These are phyloP conservation scores for Ammospiza nelsoni DNA, from an alignment of 2,113 vertebrate species.

Conservation along the genomic window DNA sequence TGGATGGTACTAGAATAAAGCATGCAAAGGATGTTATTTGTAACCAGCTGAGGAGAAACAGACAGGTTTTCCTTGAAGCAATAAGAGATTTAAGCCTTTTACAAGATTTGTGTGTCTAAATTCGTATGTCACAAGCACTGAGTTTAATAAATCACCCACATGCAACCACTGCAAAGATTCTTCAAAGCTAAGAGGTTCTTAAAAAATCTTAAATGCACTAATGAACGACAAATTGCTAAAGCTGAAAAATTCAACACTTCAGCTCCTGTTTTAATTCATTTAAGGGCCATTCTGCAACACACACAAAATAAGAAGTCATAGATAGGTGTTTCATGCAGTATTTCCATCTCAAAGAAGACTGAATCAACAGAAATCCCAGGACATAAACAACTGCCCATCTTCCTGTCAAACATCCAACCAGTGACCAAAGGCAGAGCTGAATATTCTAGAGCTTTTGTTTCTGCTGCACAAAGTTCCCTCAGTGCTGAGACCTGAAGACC, in stretches of 20 bases:
- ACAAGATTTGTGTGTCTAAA: background rate
- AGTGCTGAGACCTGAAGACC: background rate
- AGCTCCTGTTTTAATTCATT: background rate
- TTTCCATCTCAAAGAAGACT: background rate
- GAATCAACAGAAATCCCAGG: background rate
- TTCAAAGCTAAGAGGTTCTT: background rate
- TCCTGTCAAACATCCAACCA: background rate
- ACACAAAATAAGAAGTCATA: background rate
- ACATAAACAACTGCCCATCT: background rate
- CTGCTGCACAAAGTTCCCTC: background rate
- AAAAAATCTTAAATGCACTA: background rate
- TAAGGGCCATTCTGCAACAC: background rate
- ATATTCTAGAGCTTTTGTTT: background rate
- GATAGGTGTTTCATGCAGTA: background rate
- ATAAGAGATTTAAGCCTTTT: background rate
- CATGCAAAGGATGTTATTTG: constrained; percentile 42
- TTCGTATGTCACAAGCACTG: background rate
- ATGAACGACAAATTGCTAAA: background rate
- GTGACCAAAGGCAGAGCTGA: background rate
- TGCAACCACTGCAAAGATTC: background rate
- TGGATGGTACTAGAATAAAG: constrained; percentile 88
- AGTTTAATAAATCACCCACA: background rate
- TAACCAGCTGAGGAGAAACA: background rate
- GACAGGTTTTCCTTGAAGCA: constrained; percentile 22
- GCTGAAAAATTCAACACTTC: background rate